Evolutionary conservation across 64 coral and sea anemone genomes (phyloP), one percentile per base, ranked within the genome.

Genomic region (Orbicella faveolata): DNA sequence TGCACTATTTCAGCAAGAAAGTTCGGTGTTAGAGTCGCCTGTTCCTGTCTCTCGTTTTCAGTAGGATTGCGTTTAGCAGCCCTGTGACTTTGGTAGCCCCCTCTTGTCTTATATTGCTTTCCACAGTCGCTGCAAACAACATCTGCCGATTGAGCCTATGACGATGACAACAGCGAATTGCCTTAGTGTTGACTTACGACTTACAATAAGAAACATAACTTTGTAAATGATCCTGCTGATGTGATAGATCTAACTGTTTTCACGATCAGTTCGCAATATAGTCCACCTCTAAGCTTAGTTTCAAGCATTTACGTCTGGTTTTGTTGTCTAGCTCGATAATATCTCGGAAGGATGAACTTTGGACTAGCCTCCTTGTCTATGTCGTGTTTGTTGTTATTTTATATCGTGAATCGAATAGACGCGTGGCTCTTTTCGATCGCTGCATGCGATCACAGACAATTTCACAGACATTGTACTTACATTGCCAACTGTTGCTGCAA

Each of bases 1-100:
- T 33, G 35, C 61, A 90, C 78, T 51, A 90, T 90, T 26, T 90
- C 79, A 51, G 63, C 44, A 70, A 90, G 89, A 73, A 90, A 73
- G 77, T 26, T 48, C 68, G 76, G 52, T 18, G 75, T 89, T 3
- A 54, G 34, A 20, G 70, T 65, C 23, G 6, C 2, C 2, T 0
- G 17, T 57, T 57, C 14, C 21, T 6, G 79, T 34, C 6, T 15
- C 21, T 77, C 75, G 16, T 37, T 52, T 48, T 48, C 5, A 48
- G 44, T 6, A 48, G 3, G 7, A 48, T 5, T 48, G 18, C 16
- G 13, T 52, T 36, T 41, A 17, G 75, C 11, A 21, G 2, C 3
- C 34, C 34, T 39, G 12, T 77, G 75, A 2, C 44, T 77, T 84
- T 61, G 61, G 68, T 44, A 62, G 35, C 81, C 65, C 19, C 65